Conservation (phyloP, 1,140 invertebrate species). For the Sipha flava region DNA sequence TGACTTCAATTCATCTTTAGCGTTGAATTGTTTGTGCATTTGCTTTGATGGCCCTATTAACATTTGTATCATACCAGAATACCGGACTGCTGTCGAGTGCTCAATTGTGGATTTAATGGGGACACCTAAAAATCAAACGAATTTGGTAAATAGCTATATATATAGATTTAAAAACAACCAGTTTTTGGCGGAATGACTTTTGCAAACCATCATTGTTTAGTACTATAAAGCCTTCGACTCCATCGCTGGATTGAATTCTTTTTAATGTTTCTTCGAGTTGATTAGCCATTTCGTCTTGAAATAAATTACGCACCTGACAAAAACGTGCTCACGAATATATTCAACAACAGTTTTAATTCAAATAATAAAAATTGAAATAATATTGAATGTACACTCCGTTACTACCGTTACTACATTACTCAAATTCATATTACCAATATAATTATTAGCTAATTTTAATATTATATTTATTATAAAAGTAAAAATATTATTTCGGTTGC, state of each 20-base stretch:
- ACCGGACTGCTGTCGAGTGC: conserved; percentile 92
- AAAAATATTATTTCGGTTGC: too few relatives aligned
- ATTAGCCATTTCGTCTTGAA: conserved; percentile 46
- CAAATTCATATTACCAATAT: too few relatives aligned
- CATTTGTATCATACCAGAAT: conserved; percentile 84
- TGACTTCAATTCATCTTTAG: conserved; percentile 93
- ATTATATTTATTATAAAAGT: too few relatives aligned
- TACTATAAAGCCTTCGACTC: conserved; percentile 91
- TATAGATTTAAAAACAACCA: too few relatives aligned
- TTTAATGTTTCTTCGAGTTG: conserved; percentile 98
- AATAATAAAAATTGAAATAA: too few relatives aligned
- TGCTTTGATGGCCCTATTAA: conserved; percentile 84
- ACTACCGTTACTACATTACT: too few relatives aligned
- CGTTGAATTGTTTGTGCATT: conserved; percentile 90
- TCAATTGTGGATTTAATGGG: conserved; percentile 94
- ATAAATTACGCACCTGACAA: too few relatives aligned
- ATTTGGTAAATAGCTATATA: too few relatives aligned
- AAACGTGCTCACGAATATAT: too few relatives aligned
- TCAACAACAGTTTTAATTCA: too few relatives aligned
- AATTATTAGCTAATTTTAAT: too few relatives aligned
- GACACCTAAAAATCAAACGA: conserved; percentile 48
- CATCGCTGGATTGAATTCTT: conserved; percentile 89
- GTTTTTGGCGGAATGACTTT: not conserved
- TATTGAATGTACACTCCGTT: too few relatives aligned
- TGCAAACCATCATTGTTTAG: conserved; percentile 75